Evolutionary conservation across 2,888 invertebrate species (phyloP).

Genomic region (Melanchra persicariae): DNA sequence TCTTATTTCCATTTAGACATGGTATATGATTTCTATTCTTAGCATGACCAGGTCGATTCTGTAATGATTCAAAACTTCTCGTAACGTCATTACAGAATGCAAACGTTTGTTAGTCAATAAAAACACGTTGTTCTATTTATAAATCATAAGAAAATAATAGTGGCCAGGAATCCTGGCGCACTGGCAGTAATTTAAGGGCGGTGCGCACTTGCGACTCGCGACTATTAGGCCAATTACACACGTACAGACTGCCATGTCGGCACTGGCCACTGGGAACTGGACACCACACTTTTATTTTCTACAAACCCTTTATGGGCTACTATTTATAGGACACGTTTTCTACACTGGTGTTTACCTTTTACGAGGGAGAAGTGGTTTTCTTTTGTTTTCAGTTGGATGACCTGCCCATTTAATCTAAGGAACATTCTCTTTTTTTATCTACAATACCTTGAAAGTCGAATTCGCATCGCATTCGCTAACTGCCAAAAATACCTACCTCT

Average conservation of each 20-base stretch:
- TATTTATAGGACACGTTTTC: conserved; percentile 47
- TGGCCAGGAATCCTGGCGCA: conserved; percentile 34
- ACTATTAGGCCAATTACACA: conserved; percentile 67
- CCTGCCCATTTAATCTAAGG: background rate
- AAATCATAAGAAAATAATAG: conserved; percentile 49
- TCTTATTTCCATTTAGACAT: too few species aligned
- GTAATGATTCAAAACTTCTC: too few species aligned
- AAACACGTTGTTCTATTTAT: conserved; percentile 37
- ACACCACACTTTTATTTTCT: conserved; percentile 51
- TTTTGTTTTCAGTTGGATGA: conserved; percentile 12
- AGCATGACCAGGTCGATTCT: too few species aligned
- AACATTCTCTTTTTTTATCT: background rate
- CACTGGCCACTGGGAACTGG: conserved; percentile 17
- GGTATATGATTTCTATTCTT: too few species aligned
- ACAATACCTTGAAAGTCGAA: background rate
- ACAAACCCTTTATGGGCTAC: conserved; percentile 28
- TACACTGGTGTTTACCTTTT: conserved; percentile 15
- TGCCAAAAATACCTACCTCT: too few species aligned
- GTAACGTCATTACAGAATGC: background rate
- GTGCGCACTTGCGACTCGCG: conserved; percentile 53
- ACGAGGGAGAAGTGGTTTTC: background rate
- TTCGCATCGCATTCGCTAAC: too few species aligned
- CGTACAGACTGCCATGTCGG: conserved; percentile 51
- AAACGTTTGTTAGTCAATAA: background rate
- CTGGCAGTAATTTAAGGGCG: conserved; percentile 59